These are phyloP conservation scores for Therioaphis trifolii DNA, from an alignment of 2,888 invertebrate genomes.

Conservation along the genomic window DNA sequence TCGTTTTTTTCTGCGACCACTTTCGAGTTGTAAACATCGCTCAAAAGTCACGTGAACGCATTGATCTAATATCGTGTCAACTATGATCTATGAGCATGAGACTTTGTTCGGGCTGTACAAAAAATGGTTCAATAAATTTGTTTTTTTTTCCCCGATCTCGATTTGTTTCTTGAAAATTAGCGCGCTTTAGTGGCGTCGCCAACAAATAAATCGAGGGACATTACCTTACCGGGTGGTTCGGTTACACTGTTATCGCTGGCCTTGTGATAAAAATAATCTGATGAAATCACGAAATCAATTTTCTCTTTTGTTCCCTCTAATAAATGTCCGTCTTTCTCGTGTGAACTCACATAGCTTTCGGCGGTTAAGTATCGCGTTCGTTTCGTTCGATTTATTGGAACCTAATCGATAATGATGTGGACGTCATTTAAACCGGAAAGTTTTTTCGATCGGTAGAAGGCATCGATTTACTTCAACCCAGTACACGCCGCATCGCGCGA, in stretches of 20 bases:
- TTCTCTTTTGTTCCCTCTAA: slow-evolving; percentile 59
- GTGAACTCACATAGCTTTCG: neutral
- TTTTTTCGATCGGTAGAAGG: slow-evolving; percentile 49
- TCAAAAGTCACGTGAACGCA: no score
- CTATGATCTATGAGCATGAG: no score
- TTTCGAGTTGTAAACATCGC: no score
- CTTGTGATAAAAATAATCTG: slow-evolving; percentile 63
- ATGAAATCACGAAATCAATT: slow-evolving; percentile 62
- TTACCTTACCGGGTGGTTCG: neutral
- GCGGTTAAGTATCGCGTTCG: neutral
- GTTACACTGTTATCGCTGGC: slow-evolving; percentile 37
- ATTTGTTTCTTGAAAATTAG: no score
- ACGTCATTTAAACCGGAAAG: slow-evolving; percentile 47
- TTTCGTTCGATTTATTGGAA: neutral
- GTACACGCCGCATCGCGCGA: neutral
- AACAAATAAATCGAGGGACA: neutral
- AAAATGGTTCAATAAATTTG: no score
- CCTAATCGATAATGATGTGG: neutral
- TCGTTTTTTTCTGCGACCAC: no score
- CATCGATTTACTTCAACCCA: neutral
- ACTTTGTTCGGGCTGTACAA: no score
- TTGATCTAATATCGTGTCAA: no score
- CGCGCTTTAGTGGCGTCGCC: neutral
- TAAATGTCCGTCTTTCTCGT: neutral
- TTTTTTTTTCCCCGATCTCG: no score